Evolutionary conservation across 2,888 invertebrate species (phyloP), one percentile per base, ranked within the genome.

Genomic region (Caenorhabditis panamensis): DNA sequence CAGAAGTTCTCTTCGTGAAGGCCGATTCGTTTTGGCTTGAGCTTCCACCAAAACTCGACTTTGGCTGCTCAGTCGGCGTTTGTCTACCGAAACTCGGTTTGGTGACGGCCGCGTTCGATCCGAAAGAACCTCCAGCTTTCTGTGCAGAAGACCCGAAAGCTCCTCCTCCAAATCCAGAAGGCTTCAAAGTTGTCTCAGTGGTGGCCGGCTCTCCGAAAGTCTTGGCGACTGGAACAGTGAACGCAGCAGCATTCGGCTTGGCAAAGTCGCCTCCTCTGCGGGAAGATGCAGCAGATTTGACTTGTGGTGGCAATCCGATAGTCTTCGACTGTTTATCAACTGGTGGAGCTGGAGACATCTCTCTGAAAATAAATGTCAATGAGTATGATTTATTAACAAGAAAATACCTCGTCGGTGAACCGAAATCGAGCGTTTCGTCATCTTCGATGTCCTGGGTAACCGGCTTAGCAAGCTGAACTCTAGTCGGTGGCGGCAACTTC

Each of bases 351-450:
- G 62, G 63, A 1, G 63, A 63, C 26, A 51, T 31, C 20, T 63
- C 63, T 51, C 63, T 63, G 28, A 2, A 62, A 47, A 2, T 16
- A 37, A 16, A 1, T 20, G 24, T 24, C 20, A n/a, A n/a, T n/a
- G n/a, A n/a, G n/a, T n/a, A n/a, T n/a, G n/a, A n/a, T n/a, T n/a
- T n/a, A n/a, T n/a, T n/a, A n/a, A n/a, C n/a, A n/a, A n/a, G n/a
- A n/a, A n/a, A n/a, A 41, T 41, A 41, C 41, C 41, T 36, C 18
- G 44, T 41, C 13, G 66, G 44, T 0, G 56, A 66, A 6, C 53
- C 66, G 13, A 66, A 56, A 9, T 66, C 66, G 11, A 66, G 24
- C 6, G 66, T 66, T 6, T 66, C 66, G 24, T 66, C 37, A n/a
- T 20, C 44, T 4, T 26, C 28, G 1, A 56, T 31, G 18, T 18